Conservation (phyloP, 2,797 vertebrate genomes). For the Novumbra hubbsi region DNA sequence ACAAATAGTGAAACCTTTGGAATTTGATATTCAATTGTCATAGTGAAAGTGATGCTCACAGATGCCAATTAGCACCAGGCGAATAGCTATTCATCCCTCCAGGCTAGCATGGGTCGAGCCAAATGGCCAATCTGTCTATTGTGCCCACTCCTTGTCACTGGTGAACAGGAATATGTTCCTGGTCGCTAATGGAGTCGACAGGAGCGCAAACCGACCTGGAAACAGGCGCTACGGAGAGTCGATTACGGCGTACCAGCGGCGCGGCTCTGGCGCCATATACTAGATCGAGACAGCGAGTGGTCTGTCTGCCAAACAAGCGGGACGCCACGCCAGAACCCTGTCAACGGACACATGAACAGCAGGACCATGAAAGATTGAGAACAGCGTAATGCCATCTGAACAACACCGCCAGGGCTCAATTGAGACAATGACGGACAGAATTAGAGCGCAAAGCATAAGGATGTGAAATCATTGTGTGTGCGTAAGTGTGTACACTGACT, state of each 20-base stretch:
- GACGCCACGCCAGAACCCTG: not conserved
- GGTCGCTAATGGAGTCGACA: not conserved
- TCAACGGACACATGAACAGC: not conserved
- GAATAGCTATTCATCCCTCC: not conserved
- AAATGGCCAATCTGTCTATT: not conserved
- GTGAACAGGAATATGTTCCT: not conserved
- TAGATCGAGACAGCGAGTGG: not conserved
- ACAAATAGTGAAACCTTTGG: too few species aligned
- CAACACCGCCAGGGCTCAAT: not conserved
- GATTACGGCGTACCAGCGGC: not conserved
- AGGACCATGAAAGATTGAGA: not conserved
- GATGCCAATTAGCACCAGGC: not conserved
- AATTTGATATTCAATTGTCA: too few species aligned
- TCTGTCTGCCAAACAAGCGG: not conserved
- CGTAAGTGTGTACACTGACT: not conserved
- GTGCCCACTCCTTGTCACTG: not conserved
- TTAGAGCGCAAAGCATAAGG: not conserved
- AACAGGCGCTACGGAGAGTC: not conserved
- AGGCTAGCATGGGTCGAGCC: not conserved
- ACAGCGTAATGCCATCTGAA: not conserved
- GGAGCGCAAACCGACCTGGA: not conserved
- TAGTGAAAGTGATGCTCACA: not conserved
- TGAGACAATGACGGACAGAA: not conserved
- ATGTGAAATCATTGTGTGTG: not conserved
- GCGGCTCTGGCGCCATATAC: not conserved